These are phyloP conservation scores for Garrulus glandarius DNA, from an alignment of 2,797 vertebrate species.

Conservation along the genomic window DNA sequence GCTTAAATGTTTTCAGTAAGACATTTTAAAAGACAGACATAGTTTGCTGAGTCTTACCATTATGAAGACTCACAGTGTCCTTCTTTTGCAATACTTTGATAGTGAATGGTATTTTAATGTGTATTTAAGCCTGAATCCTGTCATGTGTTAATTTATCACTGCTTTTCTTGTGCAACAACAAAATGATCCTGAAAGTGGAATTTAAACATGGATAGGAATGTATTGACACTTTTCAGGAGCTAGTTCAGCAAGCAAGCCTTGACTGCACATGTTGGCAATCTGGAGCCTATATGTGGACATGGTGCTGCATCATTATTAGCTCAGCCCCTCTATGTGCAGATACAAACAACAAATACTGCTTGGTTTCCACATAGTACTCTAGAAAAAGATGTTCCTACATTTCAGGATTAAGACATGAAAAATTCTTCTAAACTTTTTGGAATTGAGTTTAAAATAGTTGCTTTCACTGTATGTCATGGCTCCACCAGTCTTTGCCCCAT, in stretches of 20 bases:
- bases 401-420: neutral
- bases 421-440: neutral
- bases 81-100: neutral
- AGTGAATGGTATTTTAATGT: neutral
- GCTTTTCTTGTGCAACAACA: neutral
- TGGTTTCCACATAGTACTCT: neutral
- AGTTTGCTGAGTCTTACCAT: neutral
- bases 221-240: neutral
- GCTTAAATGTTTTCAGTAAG: neutral
- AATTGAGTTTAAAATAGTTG: neutral
- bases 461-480: neutral
- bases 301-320: neutral
- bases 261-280: neutral
- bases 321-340: neutral
- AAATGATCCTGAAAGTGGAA: neutral
- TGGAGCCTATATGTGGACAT: neutral
- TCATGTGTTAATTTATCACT: neutral
- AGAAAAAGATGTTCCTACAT: neutral
- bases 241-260: neutral
- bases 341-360: neutral
- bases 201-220: neutral
- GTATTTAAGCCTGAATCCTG: neutral
- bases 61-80: neutral
- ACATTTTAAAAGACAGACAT: neutral
- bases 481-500: neutral